phyloP scores from a whole-genome alignment of 2,113 vertebrate genomes.

The Strix aluco region DNA sequence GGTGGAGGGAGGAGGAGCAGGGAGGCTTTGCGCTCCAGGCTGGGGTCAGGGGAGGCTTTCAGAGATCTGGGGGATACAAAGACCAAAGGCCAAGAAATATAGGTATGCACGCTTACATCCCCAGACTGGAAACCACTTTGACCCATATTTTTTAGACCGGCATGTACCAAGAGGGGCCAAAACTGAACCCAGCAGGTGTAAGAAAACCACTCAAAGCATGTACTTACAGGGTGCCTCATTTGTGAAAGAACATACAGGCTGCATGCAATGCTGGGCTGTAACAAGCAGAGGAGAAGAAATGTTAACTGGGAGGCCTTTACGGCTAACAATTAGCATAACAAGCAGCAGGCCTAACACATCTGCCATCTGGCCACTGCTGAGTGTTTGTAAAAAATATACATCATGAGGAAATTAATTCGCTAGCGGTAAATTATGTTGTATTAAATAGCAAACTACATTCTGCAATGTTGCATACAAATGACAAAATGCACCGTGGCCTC shows the following conservation, averaged over 20 bases:
- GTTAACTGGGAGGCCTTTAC: background rate
- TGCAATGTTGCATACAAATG: background rate
- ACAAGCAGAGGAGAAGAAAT: background rate
- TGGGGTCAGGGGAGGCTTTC: no score
- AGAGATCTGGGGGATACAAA: background rate
- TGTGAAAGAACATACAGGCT: background rate
- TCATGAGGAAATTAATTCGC: background rate
- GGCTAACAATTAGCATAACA: background rate
- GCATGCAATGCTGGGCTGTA: background rate
- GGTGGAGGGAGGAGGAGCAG: background rate
- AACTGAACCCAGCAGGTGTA: background rate
- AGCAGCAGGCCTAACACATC: constrained; percentile 10
- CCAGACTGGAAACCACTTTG: background rate
- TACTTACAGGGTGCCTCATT: no score
- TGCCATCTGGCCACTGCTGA: constrained; percentile 14
- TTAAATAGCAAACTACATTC: background rate
- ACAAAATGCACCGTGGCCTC: background rate
- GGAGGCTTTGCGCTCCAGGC: no score
- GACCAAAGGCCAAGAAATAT: background rate
- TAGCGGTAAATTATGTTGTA: background rate
- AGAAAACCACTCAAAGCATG: fast-evolving
- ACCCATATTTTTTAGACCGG: fast-evolving
- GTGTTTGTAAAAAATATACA: background rate
- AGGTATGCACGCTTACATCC: fast-evolving
- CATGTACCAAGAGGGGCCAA: background rate